Evolutionary conservation across 2,888 invertebrate genomes (phyloP), one percentile per base, ranked within the genome.

Genomic region (Deilephila elpenor): DNA sequence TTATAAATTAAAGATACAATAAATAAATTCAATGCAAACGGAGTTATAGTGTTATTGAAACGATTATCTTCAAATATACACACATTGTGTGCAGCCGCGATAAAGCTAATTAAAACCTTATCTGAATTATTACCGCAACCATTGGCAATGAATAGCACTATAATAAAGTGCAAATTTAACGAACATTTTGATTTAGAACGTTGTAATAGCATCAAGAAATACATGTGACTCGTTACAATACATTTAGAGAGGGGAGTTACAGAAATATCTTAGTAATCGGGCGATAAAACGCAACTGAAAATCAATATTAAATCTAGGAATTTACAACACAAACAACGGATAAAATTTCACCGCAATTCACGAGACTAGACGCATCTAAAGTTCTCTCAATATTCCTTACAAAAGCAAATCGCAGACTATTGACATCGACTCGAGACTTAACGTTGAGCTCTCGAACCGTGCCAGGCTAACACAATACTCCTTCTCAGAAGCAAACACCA

Each of bases 101-200:
- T 61, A 61, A 7, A 6, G 32, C 32, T n/a, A 62, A 62, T 62
- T 62, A 62, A 62, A 62, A 37, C 62, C 62, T 64, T 64, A 64
- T 64, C 44, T 44, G 20, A 8, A 44, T 64, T 20, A 64, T 14
- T 44, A 44, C 25, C 56, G 56, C 56, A 56, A 56, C 17, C 56
- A 56, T 19, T 56, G n/a, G 56, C n/a, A 56, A 56, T 56, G n/a
- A 56, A 56, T 14, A n/a, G 6, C 6, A n/a, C n/a, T 17, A 19
- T 56, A n/a, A n/a, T 14, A 44, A 5, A n/a, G 5, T 56, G 5
- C 19, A n/a, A 19, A 61, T 61, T 14, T 64, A 20, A 1, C 17
- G n/a, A 56, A 17, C n/a, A 56, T 56, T 56, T 56, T 56, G 17
- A n/a, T 56, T 56, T n/a, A 56, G 14, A 44, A 37, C 37, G 37